Conservation (phyloP, 2,888 invertebrate species). For the Drosophila cognata region DNA sequence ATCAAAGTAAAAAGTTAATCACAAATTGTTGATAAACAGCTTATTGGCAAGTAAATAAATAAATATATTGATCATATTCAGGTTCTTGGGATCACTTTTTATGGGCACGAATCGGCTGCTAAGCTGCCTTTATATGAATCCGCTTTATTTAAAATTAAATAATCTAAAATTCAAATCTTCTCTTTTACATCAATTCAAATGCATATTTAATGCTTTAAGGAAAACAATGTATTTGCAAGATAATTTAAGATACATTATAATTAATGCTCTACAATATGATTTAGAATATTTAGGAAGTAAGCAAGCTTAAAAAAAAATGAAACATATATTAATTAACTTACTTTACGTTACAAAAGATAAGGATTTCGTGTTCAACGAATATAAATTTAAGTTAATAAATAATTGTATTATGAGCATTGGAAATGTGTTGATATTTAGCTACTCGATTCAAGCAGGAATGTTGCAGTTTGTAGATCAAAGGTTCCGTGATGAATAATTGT, state of each 20-base stretch:
- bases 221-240: not conserved
- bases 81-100: not conserved
- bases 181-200: not conserved
- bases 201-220: not conserved
- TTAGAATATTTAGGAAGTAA: not conserved
- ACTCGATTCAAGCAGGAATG: conserved; percentile 28
- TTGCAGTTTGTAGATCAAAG: conserved; percentile 4
- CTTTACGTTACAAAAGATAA: not conserved
- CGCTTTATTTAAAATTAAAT: not conserved
- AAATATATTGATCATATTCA: not conserved
- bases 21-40: conserved; percentile 9
- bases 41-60: not conserved
- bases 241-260: not conserved
- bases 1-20: not conserved
- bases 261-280: not conserved
- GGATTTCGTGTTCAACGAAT: not conserved
- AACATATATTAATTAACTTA: not conserved
- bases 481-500: not conserved
- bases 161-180: not conserved
- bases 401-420: not conserved
- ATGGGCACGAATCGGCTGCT: not conserved
- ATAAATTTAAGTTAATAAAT: not conserved
- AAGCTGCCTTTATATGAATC: not conserved
- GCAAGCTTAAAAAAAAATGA: not conserved
- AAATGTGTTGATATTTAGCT: not conserved